Evolutionary conservation across 1,140 invertebrate species (phyloP).

Genomic region (Sipha flava): DNA sequence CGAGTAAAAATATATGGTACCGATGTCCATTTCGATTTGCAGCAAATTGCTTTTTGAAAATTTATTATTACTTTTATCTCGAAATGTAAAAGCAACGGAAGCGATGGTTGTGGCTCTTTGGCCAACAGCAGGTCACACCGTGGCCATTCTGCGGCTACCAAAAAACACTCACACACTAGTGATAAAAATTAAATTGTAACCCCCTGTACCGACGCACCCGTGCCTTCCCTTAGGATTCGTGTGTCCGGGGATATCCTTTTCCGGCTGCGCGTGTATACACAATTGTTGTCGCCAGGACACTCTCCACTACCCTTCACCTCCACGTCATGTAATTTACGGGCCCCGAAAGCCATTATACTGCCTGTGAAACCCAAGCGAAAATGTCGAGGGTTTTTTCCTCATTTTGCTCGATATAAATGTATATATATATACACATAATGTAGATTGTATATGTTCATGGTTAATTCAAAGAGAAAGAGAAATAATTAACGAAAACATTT

Average conservation of each 20-base stretch:
- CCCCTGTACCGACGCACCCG: neutral
- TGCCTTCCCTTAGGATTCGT: neutral
- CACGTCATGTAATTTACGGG: neutral
- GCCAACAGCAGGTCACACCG: neutral
- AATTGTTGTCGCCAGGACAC: constrained; percentile 19
- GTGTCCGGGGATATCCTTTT: constrained; percentile 23
- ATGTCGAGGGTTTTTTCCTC: neutral
- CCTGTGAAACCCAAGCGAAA: neutral
- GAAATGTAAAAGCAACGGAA: neutral
- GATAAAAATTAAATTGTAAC: constrained; percentile 30
- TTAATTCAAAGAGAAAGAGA: too few relatives aligned
- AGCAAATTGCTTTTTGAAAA: constrained; percentile 29
- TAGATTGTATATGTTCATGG: too few relatives aligned
- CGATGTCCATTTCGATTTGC: constrained; percentile 26
- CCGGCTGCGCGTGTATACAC: neutral
- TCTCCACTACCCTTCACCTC: neutral
- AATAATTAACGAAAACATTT: too few relatives aligned
- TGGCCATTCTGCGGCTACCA: neutral
- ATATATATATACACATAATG: too few relatives aligned
- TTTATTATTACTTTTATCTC: constrained; percentile 27
- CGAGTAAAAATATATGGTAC: neutral
- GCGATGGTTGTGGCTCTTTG: neutral
- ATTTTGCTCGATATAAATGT: neutral
- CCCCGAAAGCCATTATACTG: constrained; percentile 13
- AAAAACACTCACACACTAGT: neutral